Base-by-base conservation (phyloP, 2,113 vertebrate species). In the Ptyas mucosa region DNA sequence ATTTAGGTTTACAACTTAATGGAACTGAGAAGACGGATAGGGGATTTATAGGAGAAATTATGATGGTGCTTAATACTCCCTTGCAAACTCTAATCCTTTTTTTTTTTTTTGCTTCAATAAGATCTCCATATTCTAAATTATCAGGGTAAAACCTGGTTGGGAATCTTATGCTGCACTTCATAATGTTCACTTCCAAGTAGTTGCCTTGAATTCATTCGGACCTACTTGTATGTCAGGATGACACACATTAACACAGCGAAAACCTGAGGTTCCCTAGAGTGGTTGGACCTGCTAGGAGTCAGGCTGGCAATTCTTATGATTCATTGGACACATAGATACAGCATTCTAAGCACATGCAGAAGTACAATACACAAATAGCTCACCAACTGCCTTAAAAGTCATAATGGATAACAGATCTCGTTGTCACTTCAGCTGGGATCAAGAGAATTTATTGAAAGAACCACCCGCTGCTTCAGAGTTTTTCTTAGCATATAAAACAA, bases 401-500 rank as follows among this genome's bases (percentile, higher is more conserved):
- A 24, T 95, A 4, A 87, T 90, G 39, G 75, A 3, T 10, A 93
- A 81, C 15, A 15, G 39, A 43, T 89, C 57, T 95, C 57, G 54
- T 54, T 49, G 90, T 95, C 90, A 87, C 24, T 29, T 64, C 91
- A 81, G 93, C 90, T 90, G 53, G 43, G 55, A 94, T 91, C 69
- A 92, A 95, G 93, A 85, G 52, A 85, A 94, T 89, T 94, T 92
- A 57, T 3, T 55, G 87, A 94, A 87, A 87, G 91, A 75, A 0
- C 8, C 87, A 90, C 3, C 3, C 9, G 3, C 85, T 94, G 85
- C 89, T 93, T 93, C 93, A 94, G 91, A 64, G 90, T 93, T 95
- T 96, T 93, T 86, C 92, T 69, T 93, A 93, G 95, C 93, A 91
- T 86, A 94, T 93, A 93, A 94, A 94, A 96, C 94, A 95, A 97